These are phyloP conservation scores for Lordiphosa mommai DNA, from an alignment of 1,140 invertebrate species.

Conservation along the genomic window DNA sequence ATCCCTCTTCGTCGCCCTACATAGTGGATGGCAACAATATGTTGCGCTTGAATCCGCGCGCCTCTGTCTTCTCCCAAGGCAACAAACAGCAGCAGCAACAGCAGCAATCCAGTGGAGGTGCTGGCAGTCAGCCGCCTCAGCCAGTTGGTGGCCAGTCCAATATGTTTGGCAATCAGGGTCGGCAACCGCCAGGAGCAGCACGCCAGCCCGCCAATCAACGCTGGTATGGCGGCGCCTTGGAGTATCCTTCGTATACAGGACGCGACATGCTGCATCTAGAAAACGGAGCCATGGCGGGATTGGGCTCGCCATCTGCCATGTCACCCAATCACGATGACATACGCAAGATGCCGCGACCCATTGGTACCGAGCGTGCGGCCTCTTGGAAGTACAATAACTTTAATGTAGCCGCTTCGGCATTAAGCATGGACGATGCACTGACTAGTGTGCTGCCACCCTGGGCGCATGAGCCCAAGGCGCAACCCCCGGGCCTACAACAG, in stretches of 20 bases:
- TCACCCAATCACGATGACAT: slow-evolving; percentile 84
- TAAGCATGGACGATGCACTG: slow-evolving; percentile 48
- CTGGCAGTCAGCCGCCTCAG: slow-evolving; percentile 19
- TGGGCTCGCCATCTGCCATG: slow-evolving; percentile 82
- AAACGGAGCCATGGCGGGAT: slow-evolving; percentile 59
- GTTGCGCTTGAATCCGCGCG: slow-evolving; percentile 43
- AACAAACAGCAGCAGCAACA: slow-evolving; percentile 45
- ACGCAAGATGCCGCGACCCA: slow-evolving; percentile 87
- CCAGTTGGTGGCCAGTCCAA: slow-evolving; percentile 32
- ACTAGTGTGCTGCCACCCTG: slow-evolving; percentile 39
- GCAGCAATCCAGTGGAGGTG: slow-evolving; percentile 16
- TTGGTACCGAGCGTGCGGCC: slow-evolving; percentile 87
- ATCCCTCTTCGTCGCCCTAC: slow-evolving; percentile 25
- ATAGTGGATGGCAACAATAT: slow-evolving; percentile 48
- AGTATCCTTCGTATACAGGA: slow-evolving; percentile 61
- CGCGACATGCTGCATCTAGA: slow-evolving; percentile 71
- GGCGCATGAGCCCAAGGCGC: slow-evolving; percentile 50
- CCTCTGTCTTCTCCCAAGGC: slow-evolving; percentile 33
- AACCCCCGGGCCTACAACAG: slow-evolving; percentile 56
- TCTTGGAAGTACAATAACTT: slow-evolving; percentile 82
- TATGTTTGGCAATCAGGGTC: slow-evolving; percentile 45
- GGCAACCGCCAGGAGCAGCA: slow-evolving; percentile 37
- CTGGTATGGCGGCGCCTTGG: slow-evolving; percentile 66
- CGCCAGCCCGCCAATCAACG: slow-evolving; percentile 42
- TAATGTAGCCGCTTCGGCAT: slow-evolving; percentile 37